Evolutionary conservation across 2,797 vertebrate genomes (phyloP).

Genomic region (Threskiornis aethiopicus): DNA sequence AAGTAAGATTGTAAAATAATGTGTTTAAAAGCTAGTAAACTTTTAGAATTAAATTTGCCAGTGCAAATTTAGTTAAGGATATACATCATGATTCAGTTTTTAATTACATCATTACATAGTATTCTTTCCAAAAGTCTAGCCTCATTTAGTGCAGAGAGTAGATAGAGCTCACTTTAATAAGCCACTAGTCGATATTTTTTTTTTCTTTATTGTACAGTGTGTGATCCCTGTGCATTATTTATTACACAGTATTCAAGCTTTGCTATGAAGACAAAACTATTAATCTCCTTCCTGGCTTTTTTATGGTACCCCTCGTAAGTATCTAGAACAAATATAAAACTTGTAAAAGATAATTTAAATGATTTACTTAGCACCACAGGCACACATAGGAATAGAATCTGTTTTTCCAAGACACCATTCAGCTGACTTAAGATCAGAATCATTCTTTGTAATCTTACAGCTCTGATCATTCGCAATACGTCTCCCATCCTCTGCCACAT

Average conservation of each 20-base stretch:
- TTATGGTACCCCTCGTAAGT: neutral
- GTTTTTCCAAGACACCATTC: neutral
- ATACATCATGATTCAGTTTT: neutral
- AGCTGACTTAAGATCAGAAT: neutral
- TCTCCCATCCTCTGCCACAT: neutral
- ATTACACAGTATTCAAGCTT: neutral
- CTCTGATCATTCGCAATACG: fast-evolving
- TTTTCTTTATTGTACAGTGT: neutral
- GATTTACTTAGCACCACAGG: neutral
- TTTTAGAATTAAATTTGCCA: neutral
- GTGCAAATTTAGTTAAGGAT: neutral
- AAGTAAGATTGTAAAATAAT: neutral
- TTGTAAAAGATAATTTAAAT: neutral
- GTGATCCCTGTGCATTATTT: neutral
- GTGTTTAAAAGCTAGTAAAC: neutral
- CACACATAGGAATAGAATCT: neutral
- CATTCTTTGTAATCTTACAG: neutral
- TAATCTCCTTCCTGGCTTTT: neutral
- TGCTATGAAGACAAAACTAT: neutral
- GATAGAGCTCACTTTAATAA: neutral
- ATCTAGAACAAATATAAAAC: neutral
- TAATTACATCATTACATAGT: neutral
- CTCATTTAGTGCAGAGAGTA: neutral
- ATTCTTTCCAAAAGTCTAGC: neutral
- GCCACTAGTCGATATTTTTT: neutral